Conservation (phyloP, 2,888 invertebrate genomes). For the Steromphala cineraria region DNA sequence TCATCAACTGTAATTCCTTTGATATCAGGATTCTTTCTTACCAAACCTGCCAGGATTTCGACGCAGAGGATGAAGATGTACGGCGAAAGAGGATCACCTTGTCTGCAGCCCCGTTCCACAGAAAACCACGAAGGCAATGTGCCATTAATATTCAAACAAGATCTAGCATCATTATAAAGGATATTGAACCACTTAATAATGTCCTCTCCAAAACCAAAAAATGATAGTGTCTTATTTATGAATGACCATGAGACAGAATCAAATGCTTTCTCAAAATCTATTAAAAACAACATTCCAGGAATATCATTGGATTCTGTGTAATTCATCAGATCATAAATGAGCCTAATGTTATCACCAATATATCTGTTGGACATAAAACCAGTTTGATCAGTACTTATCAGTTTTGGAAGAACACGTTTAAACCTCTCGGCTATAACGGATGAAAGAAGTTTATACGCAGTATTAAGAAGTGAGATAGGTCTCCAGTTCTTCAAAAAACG, state of each 20-base stretch:
- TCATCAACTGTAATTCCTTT: too few relatives aligned
- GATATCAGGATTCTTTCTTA: background rate
- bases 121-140: background rate
- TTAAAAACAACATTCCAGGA: constrained; percentile 19
- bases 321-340: constrained; percentile 29
- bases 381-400: constrained; percentile 27
- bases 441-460: constrained; percentile 30
- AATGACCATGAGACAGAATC: constrained; percentile 29
- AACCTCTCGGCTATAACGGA: constrained; percentile 25
- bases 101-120: background rate
- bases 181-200: constrained; percentile 25
- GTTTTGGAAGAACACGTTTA: constrained; percentile 5
- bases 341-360: constrained; percentile 28
- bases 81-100: background rate
- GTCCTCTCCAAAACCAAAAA: constrained; percentile 27
- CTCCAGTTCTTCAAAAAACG: constrained; percentile 29
- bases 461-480: constrained; percentile 18
- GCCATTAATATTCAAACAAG: background rate
- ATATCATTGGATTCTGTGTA: constrained; percentile 26
- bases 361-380: constrained; percentile 13
- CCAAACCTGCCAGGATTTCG: background rate
- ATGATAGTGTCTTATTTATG: constrained; percentile 21
- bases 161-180: constrained; percentile 21
- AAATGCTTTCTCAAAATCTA: constrained; percentile 38
- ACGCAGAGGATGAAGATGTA: background rate